Base-by-base conservation (phyloP, 2,113 vertebrate genomes). In the Ictidomys tridecemlineatus region DNA sequence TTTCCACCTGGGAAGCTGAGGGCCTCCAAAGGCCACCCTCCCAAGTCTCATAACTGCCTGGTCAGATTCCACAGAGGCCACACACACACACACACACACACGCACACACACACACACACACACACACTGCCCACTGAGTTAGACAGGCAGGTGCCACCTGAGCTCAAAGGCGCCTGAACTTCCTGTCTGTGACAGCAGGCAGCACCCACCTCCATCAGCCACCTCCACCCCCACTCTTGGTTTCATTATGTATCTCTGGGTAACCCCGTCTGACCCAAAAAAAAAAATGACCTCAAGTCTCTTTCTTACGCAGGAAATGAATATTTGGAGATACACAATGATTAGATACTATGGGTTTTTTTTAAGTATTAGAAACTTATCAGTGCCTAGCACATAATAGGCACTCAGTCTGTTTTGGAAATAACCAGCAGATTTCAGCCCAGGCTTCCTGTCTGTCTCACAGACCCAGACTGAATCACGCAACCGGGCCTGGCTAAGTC, bases 121-220 rank as follows among this genome's bases (percentile, higher is more conserved):
- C 45, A 45, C 45, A 8, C 45, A 45, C 45, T 45, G 42, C 1
- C 90, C 78, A 67, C 88, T 34, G 53, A 93, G 61, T 28, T 65
- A 89, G 65, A 85, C 74, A 20, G 65, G 73, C 85, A 78, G 51
- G 37, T 22, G 10, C 65, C 74, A 96, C 79, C 80, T 37, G 30
- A 92, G 73, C 85, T 45, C 39, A 80, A 89, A 67, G 94, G 34
- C 34, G 12, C 72, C 39, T 16, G 24, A 63, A 48, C 85, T 96
- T 97, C 96, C 96, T 92, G 93, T 94, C 92, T 87, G 65, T 45
- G 90, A n/a, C 53, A 34, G 14, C 4, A 2, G 1, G 63, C 70
- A 48, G 51, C 26, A 5, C 85, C 65, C 34, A 45, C 56, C 1
- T 7, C 42, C 26, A 0, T 61, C 93, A 18, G 37, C n/a, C 85